Evolutionary conservation across 2,797 vertebrate species (phyloP), one percentile per base, ranked within the genome.

Genomic region (Kryptolebias ocellatus): DNA sequence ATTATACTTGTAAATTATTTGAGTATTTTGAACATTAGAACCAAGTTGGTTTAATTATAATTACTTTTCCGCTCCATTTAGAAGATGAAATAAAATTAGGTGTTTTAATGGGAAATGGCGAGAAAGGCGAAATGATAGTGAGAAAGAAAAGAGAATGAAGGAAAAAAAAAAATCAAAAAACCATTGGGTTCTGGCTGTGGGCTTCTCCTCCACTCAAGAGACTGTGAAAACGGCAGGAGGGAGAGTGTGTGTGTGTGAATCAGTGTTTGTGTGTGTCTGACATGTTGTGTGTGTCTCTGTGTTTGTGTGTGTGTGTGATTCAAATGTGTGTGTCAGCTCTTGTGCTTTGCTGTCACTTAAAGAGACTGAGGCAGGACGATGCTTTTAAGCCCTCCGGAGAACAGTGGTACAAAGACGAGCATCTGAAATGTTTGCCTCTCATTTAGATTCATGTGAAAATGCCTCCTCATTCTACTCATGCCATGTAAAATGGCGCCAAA

Each of bases 1-100:
- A 91, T 91, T 91, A 89, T 73, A 87, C 85, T 75, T 86, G 72
- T 79, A 83, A 90, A 88, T 89, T 84, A 87, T 86, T 88, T 83
- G 49, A 78, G 78, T 78, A 87, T 87, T 90, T 89, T 80, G 49
- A 89, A 83, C 80, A 83, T 90, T 89, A 87, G 67, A 76, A 85
- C 74, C 77, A 81, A 88, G 85, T 90, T 87, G 77, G 82, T 86
- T 89, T 87, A 83, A 90, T 88, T 91, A 83, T 84, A 91, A 91
- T 90, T 89, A 90, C 85, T 90, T 89, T 88, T 81, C 66, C 18
- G 74, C 78, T 53, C 72, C 78, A 76, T 87, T 91, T 90, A 79
- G 68, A 60, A 80, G 84, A 85, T 85, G 74, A 83, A 85, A 83
- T 85, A 63, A 83, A 85, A 86, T 65, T 62, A 69, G 67, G 73